phyloP scores from a whole-genome alignment of 2,113 vertebrate species.

The Typhlomys cinereus region DNA sequence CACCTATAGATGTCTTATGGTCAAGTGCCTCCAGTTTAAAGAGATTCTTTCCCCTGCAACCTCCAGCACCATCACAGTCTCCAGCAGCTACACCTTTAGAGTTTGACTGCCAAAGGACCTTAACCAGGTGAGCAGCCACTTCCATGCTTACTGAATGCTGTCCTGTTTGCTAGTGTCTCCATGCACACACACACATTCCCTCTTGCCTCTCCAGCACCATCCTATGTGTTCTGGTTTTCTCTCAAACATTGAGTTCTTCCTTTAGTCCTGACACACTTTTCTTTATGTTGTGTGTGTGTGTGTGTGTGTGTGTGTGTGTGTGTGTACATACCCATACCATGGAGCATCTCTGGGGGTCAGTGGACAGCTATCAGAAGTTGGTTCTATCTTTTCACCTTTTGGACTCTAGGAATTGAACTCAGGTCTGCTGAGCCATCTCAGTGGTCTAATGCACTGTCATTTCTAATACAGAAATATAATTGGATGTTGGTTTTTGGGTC shows the following conservation, averaged over 20 bases:
- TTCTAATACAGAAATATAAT: background rate
- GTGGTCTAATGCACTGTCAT: no score
- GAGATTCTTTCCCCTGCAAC: slow-evolving; percentile 95
- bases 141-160: background rate
- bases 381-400: no score
- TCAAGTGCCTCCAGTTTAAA: slow-evolving; percentile 93
- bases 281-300: no score
- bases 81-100: slow-evolving; percentile 88
- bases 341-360: no score
- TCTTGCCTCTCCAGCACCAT: no score
- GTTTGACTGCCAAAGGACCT: slow-evolving; percentile 90
- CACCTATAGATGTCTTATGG: slow-evolving; percentile 89
- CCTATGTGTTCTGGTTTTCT: background rate
- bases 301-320: no score
- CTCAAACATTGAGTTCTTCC: background rate
- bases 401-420: no score
- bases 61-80: slow-evolving; percentile 85
- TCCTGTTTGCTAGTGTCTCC: background rate
- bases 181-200: fast-evolving
- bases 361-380: no score
- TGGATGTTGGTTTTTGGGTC: background rate
- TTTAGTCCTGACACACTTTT: background rate
- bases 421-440: no score
- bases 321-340: no score
- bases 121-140: slow-evolving; percentile 89